phyloP scores from a whole-genome alignment of 2,797 vertebrate genomes.

The Gallinago stenura region DNA sequence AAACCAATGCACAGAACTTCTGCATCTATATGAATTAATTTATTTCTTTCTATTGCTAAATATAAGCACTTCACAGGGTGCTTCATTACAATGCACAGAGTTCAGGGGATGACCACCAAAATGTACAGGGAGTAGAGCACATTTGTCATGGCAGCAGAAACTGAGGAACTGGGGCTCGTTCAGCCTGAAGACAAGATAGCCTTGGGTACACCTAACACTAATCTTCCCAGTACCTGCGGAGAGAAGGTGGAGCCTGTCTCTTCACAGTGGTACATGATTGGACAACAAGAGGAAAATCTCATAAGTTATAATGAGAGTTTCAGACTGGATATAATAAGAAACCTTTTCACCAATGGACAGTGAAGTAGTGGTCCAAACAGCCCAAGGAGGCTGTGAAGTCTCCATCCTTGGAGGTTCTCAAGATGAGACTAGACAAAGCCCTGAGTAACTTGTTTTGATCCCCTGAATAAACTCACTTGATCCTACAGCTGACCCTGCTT shows the following conservation, averaged over 20 bases:
- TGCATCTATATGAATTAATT: not conserved
- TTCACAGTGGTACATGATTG: not conserved
- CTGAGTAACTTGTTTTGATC: not conserved
- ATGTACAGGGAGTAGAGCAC: not conserved
- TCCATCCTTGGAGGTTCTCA: not conserved
- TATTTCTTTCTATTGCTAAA: not conserved
- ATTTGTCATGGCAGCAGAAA: not conserved
- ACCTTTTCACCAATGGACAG: not conserved
- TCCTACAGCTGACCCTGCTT: not conserved
- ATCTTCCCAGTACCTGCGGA: not conserved
- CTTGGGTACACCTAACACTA: not conserved
- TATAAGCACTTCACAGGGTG: not conserved
- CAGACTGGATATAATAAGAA: not conserved
- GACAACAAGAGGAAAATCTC: not conserved
- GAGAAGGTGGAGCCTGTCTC: not conserved
- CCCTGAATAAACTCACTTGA: not conserved
- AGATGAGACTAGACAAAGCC: not conserved
- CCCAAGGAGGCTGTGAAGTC: not conserved
- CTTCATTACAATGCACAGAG: not conserved
- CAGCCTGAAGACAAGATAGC: not conserved
- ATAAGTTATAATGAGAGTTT: not conserved
- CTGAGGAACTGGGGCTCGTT: not conserved
- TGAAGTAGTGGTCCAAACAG: not conserved
- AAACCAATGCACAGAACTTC: rapidly evolving
- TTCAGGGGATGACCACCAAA: not conserved